Evolutionary conservation across 2,888 invertebrate species (phyloP).

Genomic region (Xanthostigma xanthostigma): DNA sequence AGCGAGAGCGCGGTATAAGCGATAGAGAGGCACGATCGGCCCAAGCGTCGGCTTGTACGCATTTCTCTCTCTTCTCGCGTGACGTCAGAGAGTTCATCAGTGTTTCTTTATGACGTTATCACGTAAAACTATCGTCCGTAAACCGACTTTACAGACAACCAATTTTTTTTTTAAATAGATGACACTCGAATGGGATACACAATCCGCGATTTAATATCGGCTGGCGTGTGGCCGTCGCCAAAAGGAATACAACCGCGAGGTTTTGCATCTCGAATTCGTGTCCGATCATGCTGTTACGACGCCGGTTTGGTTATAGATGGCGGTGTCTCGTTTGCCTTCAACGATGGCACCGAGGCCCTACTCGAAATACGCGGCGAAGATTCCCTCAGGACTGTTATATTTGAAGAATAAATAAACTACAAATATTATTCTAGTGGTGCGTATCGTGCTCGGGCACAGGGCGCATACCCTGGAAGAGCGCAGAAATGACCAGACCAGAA

Average conservation of each 20-base stretch:
- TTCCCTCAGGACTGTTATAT: slow-evolving; percentile 61
- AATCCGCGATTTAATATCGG: slow-evolving; percentile 83
- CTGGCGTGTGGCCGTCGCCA: slow-evolving; percentile 73
- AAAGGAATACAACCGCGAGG: slow-evolving; percentile 60
- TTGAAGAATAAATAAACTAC: slow-evolving; percentile 20
- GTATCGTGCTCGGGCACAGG: too few species aligned
- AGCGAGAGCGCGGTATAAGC: too few species aligned
- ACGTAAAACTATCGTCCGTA: too few species aligned
- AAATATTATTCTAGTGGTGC: too few species aligned
- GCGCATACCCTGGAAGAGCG: too few species aligned
- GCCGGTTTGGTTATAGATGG: slow-evolving; percentile 90
- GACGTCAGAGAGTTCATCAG: too few species aligned
- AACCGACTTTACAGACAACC: background rate
- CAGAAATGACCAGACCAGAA: too few species aligned
- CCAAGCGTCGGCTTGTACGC: too few species aligned
- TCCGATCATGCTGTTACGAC: slow-evolving; percentile 82
- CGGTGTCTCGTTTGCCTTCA: slow-evolving; percentile 83
- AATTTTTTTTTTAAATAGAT: slow-evolving; percentile 30
- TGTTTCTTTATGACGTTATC: too few species aligned
- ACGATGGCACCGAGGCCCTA: slow-evolving; percentile 78
- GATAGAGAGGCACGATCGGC: too few species aligned
- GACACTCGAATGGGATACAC: slow-evolving; percentile 74
- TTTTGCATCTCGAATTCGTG: slow-evolving; percentile 55
- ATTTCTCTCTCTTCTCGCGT: too few species aligned
- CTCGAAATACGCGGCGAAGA: slow-evolving; percentile 79